These are phyloP conservation scores for Drosophila parvula DNA, from an alignment of 1,140 invertebrate genomes.

Conservation along the genomic window DNA sequence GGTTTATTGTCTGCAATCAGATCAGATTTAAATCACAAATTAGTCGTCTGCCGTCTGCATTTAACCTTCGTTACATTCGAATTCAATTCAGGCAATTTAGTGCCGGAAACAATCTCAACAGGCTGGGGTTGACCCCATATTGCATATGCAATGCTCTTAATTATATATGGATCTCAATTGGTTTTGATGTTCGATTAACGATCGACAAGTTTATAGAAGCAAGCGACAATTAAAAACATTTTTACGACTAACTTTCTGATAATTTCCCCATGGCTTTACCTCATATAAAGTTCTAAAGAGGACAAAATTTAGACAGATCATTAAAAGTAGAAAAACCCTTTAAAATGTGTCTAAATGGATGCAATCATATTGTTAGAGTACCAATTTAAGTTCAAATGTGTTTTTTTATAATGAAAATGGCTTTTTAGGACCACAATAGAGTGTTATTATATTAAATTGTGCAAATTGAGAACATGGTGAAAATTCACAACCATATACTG, in stretches of 20 bases:
- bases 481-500: not conserved
- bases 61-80: constrained; percentile 17
- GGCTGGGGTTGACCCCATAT: constrained; percentile 14
- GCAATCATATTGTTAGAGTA: no score
- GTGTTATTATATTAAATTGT: no score
- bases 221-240: constrained; percentile 1
- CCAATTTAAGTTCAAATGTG: no score
- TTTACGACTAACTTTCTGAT: not conserved
- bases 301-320: not conserved
- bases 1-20: constrained; percentile 87
- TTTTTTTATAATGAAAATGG: no score
- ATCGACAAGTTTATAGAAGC: not conserved
- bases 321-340: not conserved
- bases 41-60: constrained; percentile 4
- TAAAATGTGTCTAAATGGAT: no score
- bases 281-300: not conserved
- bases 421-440: no score
- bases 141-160: constrained; percentile 12
- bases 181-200: constrained; percentile 21
- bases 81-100: constrained; percentile 39
- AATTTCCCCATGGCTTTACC: no score
- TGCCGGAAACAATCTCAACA: constrained; percentile 2
- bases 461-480: not conserved
- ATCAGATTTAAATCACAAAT: constrained; percentile 5
- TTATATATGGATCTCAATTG: constrained; percentile 35